phyloP scores from a whole-genome alignment of 2,113 vertebrate species.

The Pithys albifrons region DNA sequence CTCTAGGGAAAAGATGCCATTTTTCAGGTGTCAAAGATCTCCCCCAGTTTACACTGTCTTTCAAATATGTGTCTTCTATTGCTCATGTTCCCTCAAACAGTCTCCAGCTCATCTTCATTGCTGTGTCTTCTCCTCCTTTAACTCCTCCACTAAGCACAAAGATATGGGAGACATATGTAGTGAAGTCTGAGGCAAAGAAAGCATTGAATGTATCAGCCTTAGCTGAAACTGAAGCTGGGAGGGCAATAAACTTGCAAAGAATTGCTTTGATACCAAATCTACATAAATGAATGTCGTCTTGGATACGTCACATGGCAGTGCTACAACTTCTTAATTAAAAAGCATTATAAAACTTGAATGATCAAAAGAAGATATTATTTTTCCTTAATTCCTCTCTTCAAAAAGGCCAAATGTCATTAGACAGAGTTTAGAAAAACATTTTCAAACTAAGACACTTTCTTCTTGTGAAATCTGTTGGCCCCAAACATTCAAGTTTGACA shows the following conservation, averaged over 20 bases:
- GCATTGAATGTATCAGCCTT: background rate
- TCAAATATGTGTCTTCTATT: background rate
- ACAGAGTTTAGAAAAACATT: background rate
- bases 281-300: background rate
- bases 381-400: background rate
- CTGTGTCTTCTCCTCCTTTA: background rate
- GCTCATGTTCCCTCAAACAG: background rate
- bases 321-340: background rate
- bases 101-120: background rate
- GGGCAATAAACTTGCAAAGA: background rate
- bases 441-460: background rate
- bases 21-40: background rate
- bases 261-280: background rate
- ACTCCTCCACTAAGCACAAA: background rate
- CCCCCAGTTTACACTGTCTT: background rate
- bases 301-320: fast-evolving
- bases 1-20: background rate
- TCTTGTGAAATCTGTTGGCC: background rate
- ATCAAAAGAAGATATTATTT: background rate
- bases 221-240: background rate
- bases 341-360: background rate
- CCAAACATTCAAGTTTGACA: background rate
- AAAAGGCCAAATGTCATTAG: background rate
- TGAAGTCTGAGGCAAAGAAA: background rate
- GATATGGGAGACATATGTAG: background rate